A percentile compares a stretch with the other conserved stretches of the same genome.
These are phyloP conservation scores for Felis catus DNA, from an alignment of 2,113 vertebrate species.

Conservation along the genomic window F.catus_Fca126_mat1.0 CM031413.1:55963001-55963500, in stretches of 20 bases:
- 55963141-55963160: no score
- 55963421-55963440: neutral
- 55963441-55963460: neutral
- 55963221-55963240: neutral
- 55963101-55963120: neutral
- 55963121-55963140: neutral
- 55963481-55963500: neutral
- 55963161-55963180: neutral
- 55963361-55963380: neutral
- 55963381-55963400: neutral
- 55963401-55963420: neutral
- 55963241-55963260: fast-evolving
- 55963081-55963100: neutral
- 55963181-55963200: fast-evolving
- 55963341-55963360: neutral
- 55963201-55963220: neutral
- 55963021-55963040: no score
- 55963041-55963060: neutral
- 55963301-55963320: fast-evolving
- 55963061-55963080: neutral
- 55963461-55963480: no score
- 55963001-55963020: neutral
- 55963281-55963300: no score
- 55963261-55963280: fast-evolving
- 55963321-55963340: neutral